Conservation (phyloP, 2,888 invertebrate species). For the Sinelater perroti region DNA sequence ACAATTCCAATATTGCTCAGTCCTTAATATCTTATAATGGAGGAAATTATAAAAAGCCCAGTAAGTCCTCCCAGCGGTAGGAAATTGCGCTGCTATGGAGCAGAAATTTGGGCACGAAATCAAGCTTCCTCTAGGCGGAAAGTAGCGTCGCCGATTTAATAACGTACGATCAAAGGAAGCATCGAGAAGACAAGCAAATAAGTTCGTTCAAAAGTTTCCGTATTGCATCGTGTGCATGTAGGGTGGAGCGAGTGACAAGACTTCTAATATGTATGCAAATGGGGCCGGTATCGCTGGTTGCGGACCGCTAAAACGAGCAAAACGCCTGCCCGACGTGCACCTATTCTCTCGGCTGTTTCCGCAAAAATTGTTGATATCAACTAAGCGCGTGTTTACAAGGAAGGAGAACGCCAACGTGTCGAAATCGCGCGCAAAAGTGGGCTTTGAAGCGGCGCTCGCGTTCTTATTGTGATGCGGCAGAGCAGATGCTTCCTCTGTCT, state of each 20-base stretch:
- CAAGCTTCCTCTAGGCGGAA: not conserved
- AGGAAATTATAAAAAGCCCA: conserved; percentile 5
- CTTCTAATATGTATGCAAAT: conserved; percentile 45
- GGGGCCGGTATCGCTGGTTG: conserved; percentile 17
- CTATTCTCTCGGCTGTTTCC: not conserved
- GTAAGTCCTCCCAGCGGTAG: not conserved
- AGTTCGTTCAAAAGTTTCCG: conserved; percentile 12
- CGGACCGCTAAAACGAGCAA: conserved; percentile 1
- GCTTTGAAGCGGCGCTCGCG: conserved; percentile 2
- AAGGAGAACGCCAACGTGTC: not conserved
- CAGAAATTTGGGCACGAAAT: not conserved
- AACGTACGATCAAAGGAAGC: conserved; percentile 8
- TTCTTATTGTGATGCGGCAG: conserved; percentile 10
- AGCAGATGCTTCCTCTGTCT: conserved; percentile 3
- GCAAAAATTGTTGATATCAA: not conserved
- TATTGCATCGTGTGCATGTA: conserved; percentile 26
- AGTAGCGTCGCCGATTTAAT: not conserved
- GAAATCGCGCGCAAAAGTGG: not conserved
- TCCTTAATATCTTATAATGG: not conserved
- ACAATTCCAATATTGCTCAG: conserved; percentile 5
- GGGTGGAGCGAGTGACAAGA: conserved; percentile 42
- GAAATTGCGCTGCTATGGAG: not conserved
- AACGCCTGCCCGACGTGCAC: not conserved
- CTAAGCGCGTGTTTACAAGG: conserved; percentile 8
- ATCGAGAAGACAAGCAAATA: conserved; percentile 9